These are phyloP conservation scores for Cantharis rustica DNA, from an alignment of 2,888 invertebrate genomes.

Conservation along the genomic window DNA sequence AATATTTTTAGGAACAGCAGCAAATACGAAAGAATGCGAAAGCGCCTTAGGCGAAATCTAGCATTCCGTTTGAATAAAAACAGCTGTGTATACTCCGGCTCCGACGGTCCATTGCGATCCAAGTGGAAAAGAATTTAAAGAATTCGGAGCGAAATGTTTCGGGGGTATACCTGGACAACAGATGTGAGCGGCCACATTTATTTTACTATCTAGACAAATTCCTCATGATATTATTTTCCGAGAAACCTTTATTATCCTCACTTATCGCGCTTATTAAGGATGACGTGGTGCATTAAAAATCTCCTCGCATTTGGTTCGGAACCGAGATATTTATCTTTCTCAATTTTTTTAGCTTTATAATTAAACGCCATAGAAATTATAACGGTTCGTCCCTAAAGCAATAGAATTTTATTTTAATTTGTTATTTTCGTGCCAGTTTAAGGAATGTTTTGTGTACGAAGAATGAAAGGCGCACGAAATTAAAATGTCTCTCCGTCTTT, in stretches of 20 bases:
- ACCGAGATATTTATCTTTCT: not conserved
- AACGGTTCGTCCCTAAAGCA: constrained; percentile 1
- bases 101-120: constrained; percentile 1
- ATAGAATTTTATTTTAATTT: constrained; percentile 5
- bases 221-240: not conserved
- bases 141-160: not conserved
- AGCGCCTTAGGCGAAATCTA: not conserved
- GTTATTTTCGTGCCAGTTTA: constrained; percentile 1
- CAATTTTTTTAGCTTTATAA: not conserved
- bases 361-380: not conserved
- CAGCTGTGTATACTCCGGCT: constrained; percentile 1
- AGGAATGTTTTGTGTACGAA: not conserved
- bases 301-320: not conserved
- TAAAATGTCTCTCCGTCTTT: not conserved
- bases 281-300: not conserved
- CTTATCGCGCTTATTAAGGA: not conserved
- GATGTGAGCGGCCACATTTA: not conserved
- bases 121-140: not conserved
- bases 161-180: not conserved
- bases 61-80: not conserved
- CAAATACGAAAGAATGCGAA: constrained; percentile 1
- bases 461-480: not conserved
- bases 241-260: not conserved
- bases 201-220: not conserved
- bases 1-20: not conserved